Evolutionary conservation across 2,113 vertebrate species (phyloP), one percentile per base, ranked within the genome.

Genomic region (Tychaedon coryphoeus): DNA sequence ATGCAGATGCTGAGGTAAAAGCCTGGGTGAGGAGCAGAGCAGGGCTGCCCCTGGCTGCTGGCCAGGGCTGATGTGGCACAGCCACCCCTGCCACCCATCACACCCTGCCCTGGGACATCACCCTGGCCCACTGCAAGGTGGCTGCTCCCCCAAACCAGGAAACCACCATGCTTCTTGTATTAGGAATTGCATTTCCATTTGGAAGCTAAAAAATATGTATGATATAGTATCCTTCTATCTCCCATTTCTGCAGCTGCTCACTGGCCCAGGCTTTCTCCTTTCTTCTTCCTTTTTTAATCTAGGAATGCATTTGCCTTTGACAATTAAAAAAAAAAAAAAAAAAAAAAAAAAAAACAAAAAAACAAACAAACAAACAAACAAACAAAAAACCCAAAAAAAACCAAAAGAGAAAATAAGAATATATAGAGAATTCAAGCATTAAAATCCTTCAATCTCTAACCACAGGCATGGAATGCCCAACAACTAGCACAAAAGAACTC

Each of bases 71-170:
- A 17, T 28, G 50, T 51, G 50, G 50, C 50, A 51, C 50, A 51
- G 50, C 51, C 51, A 53, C 5, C 24, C 42, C 23, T 2, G 8
- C 25, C 25, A 3, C n/a, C 71, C 3, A 16, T 3, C 80, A 22
- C 64, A 22, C 2, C 48, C 69, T 10, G 33, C 25, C 47, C 87
- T 0, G 0, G 54, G 26, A 25, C 2, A 8, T 0, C 4, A 23
- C 8, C 8, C 48, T 18, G 40, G 24, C 8, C 4, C 43, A 24
- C 56, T 38, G 73, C n/a, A 56, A 48, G 14, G 5, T 1, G 6
- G 8, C 2, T 29, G 25, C 33, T 57, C 6, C 0, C n/a, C 24
- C 56, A 61, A 36, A 65, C 18, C 25, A 9, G 36, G 36, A 85
- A 53, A 56, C 6, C 17, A 11, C 29, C 38, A 2, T 2, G 12